A percentile compares a stretch with the other conserved stretches of the same genome.
Conservation (phyloP, 2,888 invertebrate genomes). For the Acholoe squamosa region DNA sequence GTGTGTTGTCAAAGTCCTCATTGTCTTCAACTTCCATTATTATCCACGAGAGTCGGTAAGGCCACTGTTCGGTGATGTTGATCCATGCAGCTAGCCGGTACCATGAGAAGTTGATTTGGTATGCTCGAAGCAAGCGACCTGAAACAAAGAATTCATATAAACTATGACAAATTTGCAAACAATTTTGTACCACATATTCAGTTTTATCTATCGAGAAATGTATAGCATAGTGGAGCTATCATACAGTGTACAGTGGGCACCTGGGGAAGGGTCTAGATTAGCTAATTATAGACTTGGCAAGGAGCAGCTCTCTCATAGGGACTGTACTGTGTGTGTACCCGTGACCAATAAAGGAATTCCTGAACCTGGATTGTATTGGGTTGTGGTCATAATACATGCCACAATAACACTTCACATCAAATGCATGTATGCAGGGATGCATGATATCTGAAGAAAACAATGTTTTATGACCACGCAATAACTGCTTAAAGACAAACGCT, state of each 20-base stretch:
- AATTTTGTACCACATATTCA: background rate
- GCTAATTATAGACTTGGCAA: no score
- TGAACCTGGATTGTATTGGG: no score
- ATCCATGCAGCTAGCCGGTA: slow-evolving; percentile 98
- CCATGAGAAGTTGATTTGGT: slow-evolving; percentile 99
- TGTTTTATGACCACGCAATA: no score
- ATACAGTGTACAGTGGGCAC: background rate
- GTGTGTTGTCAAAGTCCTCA: slow-evolving; percentile 91
- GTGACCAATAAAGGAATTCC: no score
- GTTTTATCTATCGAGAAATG: background rate
- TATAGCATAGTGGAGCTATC: background rate
- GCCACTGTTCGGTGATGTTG: slow-evolving; percentile 99
- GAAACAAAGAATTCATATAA: slow-evolving; percentile 71
- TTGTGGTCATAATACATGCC: no score
- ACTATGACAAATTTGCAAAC: background rate
- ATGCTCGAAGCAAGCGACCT: slow-evolving; percentile 97
- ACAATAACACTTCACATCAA: no score
- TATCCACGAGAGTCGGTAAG: slow-evolving; percentile 98
- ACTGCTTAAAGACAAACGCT: no score
- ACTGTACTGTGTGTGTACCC: no score
- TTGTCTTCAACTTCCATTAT: slow-evolving; percentile 95
- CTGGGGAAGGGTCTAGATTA: no score
- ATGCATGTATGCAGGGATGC: no score
- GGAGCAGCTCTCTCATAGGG: no score
- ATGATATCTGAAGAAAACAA: no score